A percentile compares a stretch with the other conserved stretches of the same genome.
phyloP scores from a whole-genome alignment of 1,140 invertebrate species.

The Drosophila nannoptera region DNA sequence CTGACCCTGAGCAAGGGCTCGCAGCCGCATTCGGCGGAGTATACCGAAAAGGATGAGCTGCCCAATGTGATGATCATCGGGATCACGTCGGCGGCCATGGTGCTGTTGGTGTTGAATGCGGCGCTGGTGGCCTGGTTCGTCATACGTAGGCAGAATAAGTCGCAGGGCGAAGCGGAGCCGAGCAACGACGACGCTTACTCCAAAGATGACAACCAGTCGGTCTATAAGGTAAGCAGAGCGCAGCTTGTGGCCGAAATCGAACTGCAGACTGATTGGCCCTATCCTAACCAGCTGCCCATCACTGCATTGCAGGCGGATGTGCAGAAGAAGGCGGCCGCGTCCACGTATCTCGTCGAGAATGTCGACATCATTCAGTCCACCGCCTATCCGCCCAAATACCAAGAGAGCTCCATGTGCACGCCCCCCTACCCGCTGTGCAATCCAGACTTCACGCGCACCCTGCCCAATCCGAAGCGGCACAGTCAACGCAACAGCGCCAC shows the following conservation, averaged over 20 bases:
- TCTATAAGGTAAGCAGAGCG: constrained; percentile 77
- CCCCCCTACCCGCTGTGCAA: constrained; percentile 72
- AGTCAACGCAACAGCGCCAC: constrained; percentile 69
- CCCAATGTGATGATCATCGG: constrained; percentile 89
- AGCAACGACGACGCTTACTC: constrained; percentile 92
- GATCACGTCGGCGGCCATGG: constrained; percentile 87
- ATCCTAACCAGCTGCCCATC: constrained; percentile 72
- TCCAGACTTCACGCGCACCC: constrained; percentile 72
- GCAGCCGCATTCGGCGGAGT: constrained; percentile 83
- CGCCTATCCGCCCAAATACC: constrained; percentile 73
- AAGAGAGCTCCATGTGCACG: constrained; percentile 76
- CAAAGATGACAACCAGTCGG: constrained; percentile 84
- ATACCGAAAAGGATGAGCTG: constrained; percentile 84
- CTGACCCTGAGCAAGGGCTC: constrained; percentile 81
- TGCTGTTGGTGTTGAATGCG: constrained; percentile 89
- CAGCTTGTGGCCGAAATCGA: constrained; percentile 7
- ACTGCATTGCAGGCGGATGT: constrained; percentile 77
- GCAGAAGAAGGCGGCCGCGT: constrained; percentile 76
- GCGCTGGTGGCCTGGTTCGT: constrained; percentile 91
- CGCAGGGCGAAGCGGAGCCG: constrained; percentile 80
- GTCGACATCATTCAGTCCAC: constrained; percentile 76
- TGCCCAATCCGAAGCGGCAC: constrained; percentile 72
- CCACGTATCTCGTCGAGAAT: constrained; percentile 72
- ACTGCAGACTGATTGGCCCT: constrained; percentile 15
- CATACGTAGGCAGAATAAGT: constrained; percentile 82